Conservation (phyloP, 1,140 invertebrate genomes). For the Diorhabda elongata region DNA sequence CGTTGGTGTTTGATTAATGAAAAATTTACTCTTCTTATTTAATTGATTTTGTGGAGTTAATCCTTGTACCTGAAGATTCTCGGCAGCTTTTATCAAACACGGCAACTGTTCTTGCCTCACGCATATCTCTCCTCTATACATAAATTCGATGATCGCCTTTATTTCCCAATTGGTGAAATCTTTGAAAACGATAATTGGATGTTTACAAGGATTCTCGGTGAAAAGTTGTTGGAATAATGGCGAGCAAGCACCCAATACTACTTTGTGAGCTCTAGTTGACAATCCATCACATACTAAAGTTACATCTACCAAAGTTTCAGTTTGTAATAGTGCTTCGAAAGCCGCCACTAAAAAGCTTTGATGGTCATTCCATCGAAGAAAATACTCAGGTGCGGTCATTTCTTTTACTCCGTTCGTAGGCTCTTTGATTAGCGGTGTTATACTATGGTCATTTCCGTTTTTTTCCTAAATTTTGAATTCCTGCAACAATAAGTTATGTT, state of each 20-base stretch:
- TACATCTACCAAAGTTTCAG: slow-evolving; percentile 81
- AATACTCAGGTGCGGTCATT: slow-evolving; percentile 76
- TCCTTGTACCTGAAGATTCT: slow-evolving; percentile 77
- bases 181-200: slow-evolving; percentile 86
- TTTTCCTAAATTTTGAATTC: slow-evolving; percentile 40
- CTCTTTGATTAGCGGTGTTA: slow-evolving; percentile 23
- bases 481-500: slow-evolving; percentile 28
- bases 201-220: slow-evolving; percentile 87
- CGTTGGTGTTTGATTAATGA: slow-evolving; percentile 50
- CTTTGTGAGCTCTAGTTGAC: slow-evolving; percentile 80
- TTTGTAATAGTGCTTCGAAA: slow-evolving; percentile 78
- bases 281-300: slow-evolving; percentile 82
- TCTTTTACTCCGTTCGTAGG: slow-evolving; percentile 12
- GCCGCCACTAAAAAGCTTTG: slow-evolving; percentile 78
- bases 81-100: slow-evolving; percentile 78
- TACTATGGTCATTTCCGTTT: slow-evolving; percentile 25
- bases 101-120: slow-evolving; percentile 78
- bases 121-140: slow-evolving; percentile 87
- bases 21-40: slow-evolving; percentile 50
- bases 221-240: slow-evolving; percentile 87
- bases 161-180: slow-evolving; percentile 83
- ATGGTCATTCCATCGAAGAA: slow-evolving; percentile 89
- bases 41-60: slow-evolving; percentile 67
- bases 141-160: slow-evolving; percentile 84
- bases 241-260: slow-evolving; percentile 85